Conservation (phyloP, 2,797 vertebrate genomes). For the Lacerta agilis region DNA sequence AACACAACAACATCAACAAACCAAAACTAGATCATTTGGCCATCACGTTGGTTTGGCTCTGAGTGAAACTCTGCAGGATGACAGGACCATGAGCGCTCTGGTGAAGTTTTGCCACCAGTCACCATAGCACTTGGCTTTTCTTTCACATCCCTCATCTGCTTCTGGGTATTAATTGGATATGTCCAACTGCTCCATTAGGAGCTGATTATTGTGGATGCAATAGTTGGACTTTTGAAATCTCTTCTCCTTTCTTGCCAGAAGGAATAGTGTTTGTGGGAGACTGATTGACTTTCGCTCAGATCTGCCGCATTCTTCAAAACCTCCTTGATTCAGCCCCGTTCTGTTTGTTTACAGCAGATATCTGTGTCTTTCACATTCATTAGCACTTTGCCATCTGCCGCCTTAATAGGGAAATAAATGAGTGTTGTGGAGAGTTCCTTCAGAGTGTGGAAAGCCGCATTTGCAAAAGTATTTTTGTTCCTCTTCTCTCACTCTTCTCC, state of each 20-base stretch:
- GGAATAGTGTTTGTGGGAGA: not conserved
- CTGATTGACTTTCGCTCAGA: constrained; percentile 36
- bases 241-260: constrained; percentile 20
- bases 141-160: not conserved
- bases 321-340: constrained; percentile 42
- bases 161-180: not conserved
- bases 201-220: not conserved
- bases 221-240: constrained; percentile 18
- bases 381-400: constrained; percentile 76
- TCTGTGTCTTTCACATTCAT: constrained; percentile 69
- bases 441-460: constrained; percentile 58
- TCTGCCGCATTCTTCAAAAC: constrained; percentile 56
- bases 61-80: not conserved
- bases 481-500: constrained; percentile 40
- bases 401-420: constrained; percentile 71
- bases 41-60: no score
- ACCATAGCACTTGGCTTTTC: not conserved
- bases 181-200: not conserved
- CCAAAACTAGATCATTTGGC: not conserved
- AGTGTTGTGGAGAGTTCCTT: constrained; percentile 53
- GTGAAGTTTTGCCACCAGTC: not conserved
- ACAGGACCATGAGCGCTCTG: not conserved
- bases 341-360: constrained; percentile 57
- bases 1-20: not conserved
- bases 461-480: constrained; percentile 63